phyloP scores from a whole-genome alignment of 2,888 invertebrate species.

The Lycocerus yunnanus region DNA sequence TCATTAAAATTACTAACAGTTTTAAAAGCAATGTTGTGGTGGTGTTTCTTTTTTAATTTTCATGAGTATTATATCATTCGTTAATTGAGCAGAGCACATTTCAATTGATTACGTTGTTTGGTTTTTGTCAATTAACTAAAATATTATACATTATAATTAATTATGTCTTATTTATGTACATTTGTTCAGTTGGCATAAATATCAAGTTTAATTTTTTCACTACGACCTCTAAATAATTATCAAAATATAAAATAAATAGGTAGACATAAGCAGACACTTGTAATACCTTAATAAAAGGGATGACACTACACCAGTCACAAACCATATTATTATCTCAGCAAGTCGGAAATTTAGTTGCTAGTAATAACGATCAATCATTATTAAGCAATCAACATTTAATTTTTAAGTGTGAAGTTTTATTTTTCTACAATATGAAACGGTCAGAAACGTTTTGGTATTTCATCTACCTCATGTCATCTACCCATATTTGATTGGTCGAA shows the following conservation, averaged over 20 bases:
- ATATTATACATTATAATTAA: too few species aligned
- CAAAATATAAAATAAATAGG: constrained; percentile 40
- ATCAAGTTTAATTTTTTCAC: not conserved
- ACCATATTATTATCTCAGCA: constrained; percentile 43
- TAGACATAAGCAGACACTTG: constrained; percentile 36
- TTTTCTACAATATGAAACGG: constrained; percentile 34
- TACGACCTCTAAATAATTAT: not conserved
- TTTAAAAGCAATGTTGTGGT: too few species aligned
- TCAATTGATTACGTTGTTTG: too few species aligned
- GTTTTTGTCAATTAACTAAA: too few species aligned
- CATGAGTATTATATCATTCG: too few species aligned
- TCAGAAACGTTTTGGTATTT: constrained; percentile 34
- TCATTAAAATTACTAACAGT: too few species aligned
- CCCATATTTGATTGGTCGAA: constrained; percentile 35
- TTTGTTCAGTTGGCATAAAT: too few species aligned
- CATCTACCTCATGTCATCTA: constrained; percentile 22
- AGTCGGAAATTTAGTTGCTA: constrained; percentile 41
- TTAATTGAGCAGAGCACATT: too few species aligned
- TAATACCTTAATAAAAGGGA: constrained; percentile 46
- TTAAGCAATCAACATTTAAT: constrained; percentile 46
- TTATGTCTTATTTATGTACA: too few species aligned
- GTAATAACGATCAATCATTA: constrained; percentile 48
- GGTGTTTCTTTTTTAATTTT: too few species aligned
- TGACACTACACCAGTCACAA: constrained; percentile 42
- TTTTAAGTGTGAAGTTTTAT: constrained; percentile 42